Evolutionary conservation across 2,797 vertebrate species (phyloP).

Genomic region (Sarcophilus harrisii): DNA sequence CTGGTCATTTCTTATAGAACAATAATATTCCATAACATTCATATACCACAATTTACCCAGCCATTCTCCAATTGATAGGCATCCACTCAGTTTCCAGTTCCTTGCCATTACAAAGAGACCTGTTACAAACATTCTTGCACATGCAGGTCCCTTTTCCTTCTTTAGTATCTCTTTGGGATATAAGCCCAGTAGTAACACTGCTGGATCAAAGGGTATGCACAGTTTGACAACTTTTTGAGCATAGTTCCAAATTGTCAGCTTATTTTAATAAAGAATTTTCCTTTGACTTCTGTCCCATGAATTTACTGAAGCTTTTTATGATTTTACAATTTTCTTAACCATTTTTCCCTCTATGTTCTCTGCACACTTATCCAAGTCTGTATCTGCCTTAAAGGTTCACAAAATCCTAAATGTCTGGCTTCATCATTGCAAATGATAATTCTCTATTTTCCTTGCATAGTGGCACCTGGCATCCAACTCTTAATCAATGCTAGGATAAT

Average conservation of each 20-base stretch:
- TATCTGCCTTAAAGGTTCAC: neutral
- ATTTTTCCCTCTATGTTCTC: neutral
- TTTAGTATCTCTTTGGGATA: no score
- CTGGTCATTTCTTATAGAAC: no score
- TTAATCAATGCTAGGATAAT: constrained; percentile 33
- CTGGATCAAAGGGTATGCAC: no score
- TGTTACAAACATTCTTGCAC: no score
- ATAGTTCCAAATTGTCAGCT: neutral
- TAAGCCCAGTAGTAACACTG: no score
- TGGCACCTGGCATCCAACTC: constrained; percentile 21
- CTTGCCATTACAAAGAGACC: no score
- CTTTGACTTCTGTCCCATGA: constrained; percentile 27
- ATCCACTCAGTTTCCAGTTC: no score
- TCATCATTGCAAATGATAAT: neutral
- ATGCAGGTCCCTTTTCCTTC: no score
- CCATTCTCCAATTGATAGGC: no score
- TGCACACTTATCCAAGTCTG: neutral
- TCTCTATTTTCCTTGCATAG: constrained; percentile 4
- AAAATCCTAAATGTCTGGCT: neutral
- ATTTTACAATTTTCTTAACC: neutral
- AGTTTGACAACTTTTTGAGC: no score
- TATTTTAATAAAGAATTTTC: constrained; percentile 49
- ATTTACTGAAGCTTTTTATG: constrained; percentile 10
- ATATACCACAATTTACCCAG: no score
- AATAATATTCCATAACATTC: no score